Base-by-base conservation (phyloP, 2,888 invertebrate species). In the Cyclophora albipunctata region DNA sequence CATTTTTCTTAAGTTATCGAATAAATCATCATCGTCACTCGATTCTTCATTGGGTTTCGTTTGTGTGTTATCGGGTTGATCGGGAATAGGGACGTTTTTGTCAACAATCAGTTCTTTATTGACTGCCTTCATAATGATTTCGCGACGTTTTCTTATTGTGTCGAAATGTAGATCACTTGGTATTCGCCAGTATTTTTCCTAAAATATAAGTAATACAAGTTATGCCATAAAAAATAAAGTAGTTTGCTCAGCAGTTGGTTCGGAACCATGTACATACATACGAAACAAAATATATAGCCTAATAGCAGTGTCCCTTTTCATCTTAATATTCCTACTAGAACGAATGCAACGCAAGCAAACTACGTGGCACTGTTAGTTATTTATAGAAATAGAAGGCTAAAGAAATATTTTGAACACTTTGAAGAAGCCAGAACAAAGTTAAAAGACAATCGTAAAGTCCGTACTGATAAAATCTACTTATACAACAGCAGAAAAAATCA, bases 131-230 rank as follows among this genome's bases (percentile, higher is more conserved):
- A 84, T 79, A 55, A 92, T 86, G 47, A 91, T 80, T 62, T 89
- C 86, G 48, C 89, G 84, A 34, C 91, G 85, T 66, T 90, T 90
- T 56, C 90, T 85, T 50, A 93, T 86, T n/a, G 87, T 90, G 34
- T 86, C 77, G 44, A 82, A 77, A 51, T 85, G 83, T 48, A 93
- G 84, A 64, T 87, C 84, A 50, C 91, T 90, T 0, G 97, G 95
- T 67, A 97, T 95, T 62, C 96, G 91, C 97, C 97, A 97, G 77
- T 95, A 96, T 53, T 86, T 90, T 90, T 97, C 96, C 92, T 95
- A 81, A 52, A 75, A 74, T 48, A 49, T 54, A 42, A 58, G 57
- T 45, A 41, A 20, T 20, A 20, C 2, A 20, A 20, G 20, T 20
- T 20, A 20, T 20, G 7, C 34, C 42, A 45, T 47, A 37, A 41